phyloP scores from a whole-genome alignment of 37 sponge, comb jelly and placozoan species.

The Geodia barretti region DNA sequence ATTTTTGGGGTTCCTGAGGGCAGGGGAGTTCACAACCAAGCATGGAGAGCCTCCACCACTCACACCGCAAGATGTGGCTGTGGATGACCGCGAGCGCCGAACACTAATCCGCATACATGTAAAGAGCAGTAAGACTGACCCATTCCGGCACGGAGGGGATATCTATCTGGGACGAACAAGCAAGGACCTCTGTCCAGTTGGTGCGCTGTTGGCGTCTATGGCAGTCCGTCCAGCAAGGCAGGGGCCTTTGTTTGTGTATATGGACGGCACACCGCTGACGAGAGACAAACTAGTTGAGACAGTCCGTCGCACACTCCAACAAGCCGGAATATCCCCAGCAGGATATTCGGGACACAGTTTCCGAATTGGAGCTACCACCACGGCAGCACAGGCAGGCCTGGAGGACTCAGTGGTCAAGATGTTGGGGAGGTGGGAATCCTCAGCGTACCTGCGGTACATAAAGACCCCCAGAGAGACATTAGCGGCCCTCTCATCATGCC shows the following conservation, averaged over 20 bases:
- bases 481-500: too few relatives aligned
- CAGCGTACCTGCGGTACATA: too few relatives aligned
- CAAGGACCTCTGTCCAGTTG: conserved; percentile 18
- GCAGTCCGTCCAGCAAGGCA: too few relatives aligned
- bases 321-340: not conserved
- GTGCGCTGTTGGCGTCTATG: too few relatives aligned
- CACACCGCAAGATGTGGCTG: not conserved
- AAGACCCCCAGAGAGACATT: too few relatives aligned
- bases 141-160: conserved; percentile 6
- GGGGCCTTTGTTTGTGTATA: not conserved
- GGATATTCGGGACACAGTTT: conserved; percentile 1
- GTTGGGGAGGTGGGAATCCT: too few relatives aligned
- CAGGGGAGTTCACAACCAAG: conserved; percentile 15
- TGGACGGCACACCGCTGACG: not conserved
- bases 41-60: conserved; percentile 17
- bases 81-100: not conserved
- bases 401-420: too few relatives aligned
- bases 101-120: not conserved
- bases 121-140: conserved; percentile 39
- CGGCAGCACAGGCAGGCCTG: conserved; percentile 1
- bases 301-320: not conserved
- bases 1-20: conserved; percentile 37
- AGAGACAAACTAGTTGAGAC: not conserved
- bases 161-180: conserved; percentile 1
- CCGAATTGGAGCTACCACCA: conserved; percentile 5